A percentile compares a stretch with the other conserved stretches of the same genome.
These are phyloP conservation scores for Apis mellifera DNA, from an alignment of 1,140 invertebrate species.

Conservation along the genomic window DNA sequence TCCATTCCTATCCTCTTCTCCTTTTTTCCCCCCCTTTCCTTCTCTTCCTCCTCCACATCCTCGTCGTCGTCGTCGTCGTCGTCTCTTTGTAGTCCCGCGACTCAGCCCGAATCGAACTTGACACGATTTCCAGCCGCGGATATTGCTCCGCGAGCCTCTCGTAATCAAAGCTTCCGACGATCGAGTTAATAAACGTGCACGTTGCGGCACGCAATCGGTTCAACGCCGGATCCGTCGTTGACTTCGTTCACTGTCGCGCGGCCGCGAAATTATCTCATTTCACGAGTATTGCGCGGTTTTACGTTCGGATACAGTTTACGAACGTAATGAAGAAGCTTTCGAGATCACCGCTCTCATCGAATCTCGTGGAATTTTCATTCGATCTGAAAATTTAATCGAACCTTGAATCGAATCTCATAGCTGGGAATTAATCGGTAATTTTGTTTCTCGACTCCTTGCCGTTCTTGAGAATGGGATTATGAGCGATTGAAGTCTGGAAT, in stretches of 20 bases:
- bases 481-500: neutral
- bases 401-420: neutral
- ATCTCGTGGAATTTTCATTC: neutral
- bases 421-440: no score
- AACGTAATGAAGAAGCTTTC: neutral
- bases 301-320: no score
- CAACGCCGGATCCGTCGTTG: conserved; percentile 4
- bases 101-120: conserved; percentile 15
- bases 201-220: neutral
- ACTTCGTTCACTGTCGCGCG: neutral
- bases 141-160: neutral
- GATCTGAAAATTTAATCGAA: no score
- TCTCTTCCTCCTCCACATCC: neutral
- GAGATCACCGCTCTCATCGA: neutral
- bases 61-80: neutral
- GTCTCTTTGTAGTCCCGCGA: neutral
- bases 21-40: neutral
- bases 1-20: neutral
- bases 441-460: neutral
- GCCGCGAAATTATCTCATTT: neutral
- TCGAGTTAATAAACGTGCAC: conserved; percentile 19
- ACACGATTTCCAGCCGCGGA: conserved; percentile 11
- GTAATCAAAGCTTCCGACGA: conserved; percentile 24
- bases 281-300: neutral
- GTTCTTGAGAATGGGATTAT: no score